Evolutionary conservation across 2,113 vertebrate species (phyloP), one percentile per base, ranked within the genome.

Genomic region (Clupea harengus): DNA sequence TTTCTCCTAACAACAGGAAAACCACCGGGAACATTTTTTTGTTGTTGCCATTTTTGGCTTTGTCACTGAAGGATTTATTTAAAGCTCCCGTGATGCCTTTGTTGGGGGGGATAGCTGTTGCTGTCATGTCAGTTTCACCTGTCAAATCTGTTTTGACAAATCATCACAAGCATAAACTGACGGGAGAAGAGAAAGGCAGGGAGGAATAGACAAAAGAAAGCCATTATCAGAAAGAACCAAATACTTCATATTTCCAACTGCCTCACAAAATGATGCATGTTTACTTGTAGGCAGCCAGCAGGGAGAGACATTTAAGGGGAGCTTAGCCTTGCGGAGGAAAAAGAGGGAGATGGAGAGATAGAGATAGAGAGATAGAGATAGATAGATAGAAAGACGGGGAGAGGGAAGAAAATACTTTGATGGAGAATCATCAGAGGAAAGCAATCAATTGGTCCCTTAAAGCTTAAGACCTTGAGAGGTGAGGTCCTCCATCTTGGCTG

Each of bases 401-500:
- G 86, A 84, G 81, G 80, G 10, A 50, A 25, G 18, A n/a, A 49
- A 8, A 82, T 3, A 54, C 46, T 49, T 32, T 82, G 5, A 64
- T 75, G 80, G 81, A 81, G 81, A 20, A 86, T 88, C 46, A 88
- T 54, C 50, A 78, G 57, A 13, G 28, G 86, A 81, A 54, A 25
- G 86, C 45, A 84, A 86, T 83, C 72, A 39, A 78, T 78, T 78
- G 32, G 72, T 78, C 64, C 64, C 64, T 28, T 67, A 60, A n/a
- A 88, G 86, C 60, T 28, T 87, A 86, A 52, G 86, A 85, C 83
- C 85, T 87, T 54, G 84, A 82, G 83, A 82, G 89, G 84, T 84
- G 88, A 90, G 89, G 83, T 86, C 82, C 87, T 88, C 82, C 86
- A 89, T 87, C 84, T 78, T 1, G 4, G 84, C 45, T 89, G 87